Conservation (phyloP, 2,797 vertebrate genomes). For the Gymnodraco acuticeps region DNA sequence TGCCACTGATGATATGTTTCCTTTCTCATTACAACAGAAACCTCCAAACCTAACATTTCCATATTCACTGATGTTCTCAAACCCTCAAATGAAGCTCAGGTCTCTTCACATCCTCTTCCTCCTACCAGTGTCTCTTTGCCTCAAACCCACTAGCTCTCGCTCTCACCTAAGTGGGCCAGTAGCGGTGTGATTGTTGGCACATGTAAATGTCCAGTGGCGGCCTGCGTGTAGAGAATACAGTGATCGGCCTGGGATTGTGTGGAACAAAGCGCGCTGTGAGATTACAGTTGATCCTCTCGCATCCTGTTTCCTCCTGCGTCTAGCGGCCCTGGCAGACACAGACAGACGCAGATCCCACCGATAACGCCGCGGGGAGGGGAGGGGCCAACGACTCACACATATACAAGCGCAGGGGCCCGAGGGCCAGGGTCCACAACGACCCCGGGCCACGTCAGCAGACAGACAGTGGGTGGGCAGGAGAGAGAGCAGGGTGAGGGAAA, state of each 20-base stretch:
- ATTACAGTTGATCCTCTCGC: conserved; percentile 84
- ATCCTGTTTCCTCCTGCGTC: conserved; percentile 84
- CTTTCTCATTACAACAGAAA: conserved; percentile 57
- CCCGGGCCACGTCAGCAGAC: conserved; percentile 70
- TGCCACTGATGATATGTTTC: conserved; percentile 66
- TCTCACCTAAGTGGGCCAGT: conserved; percentile 65
- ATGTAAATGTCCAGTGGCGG: conserved; percentile 74
- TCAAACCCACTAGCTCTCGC: conserved; percentile 33
- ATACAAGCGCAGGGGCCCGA: conserved; percentile 41
- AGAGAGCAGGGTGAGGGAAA: conserved; percentile 36
- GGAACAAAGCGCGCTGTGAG: conserved; percentile 81
- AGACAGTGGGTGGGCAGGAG: conserved; percentile 61
- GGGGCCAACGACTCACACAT: conserved; percentile 24
- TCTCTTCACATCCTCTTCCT: conserved; percentile 46
- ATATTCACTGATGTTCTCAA: conserved; percentile 51
- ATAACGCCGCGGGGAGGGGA: conserved; percentile 62
- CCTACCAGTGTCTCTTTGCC: conserved; percentile 26
- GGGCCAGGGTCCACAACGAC: conserved; percentile 57
- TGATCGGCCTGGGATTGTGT: conserved; percentile 79
- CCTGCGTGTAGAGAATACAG: conserved; percentile 77
- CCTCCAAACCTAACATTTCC: conserved; percentile 50
- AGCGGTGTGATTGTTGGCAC: conserved; percentile 80
- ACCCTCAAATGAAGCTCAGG: conserved; percentile 43
- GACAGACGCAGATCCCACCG: conserved; percentile 80
- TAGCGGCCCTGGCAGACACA: conserved; percentile 76